A percentile compares a stretch with the other conserved stretches of the same genome.
phyloP scores from a whole-genome alignment of 2,888 invertebrate genomes.

The Xiphydria camelus region DNA sequence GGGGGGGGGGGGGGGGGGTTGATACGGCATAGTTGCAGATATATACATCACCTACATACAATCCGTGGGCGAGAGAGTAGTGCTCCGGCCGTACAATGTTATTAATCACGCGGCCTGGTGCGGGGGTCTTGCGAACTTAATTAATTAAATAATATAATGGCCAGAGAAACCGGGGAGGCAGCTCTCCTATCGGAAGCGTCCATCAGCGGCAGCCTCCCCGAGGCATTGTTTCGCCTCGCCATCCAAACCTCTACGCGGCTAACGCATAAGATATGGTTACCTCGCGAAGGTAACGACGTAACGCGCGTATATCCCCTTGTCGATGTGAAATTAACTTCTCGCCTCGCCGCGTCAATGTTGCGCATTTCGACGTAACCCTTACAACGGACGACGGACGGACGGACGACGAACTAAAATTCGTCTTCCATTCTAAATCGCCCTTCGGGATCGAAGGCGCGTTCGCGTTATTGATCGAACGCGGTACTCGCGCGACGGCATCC shows the following conservation, averaged over 20 bases:
- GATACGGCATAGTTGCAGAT: background rate
- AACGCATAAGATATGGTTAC: constrained; percentile 37
- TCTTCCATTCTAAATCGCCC: too few relatives aligned
- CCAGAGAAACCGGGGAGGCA: constrained; percentile 27
- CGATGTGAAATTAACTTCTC: too few relatives aligned
- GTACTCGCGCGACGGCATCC: too few relatives aligned
- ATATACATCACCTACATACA: background rate
- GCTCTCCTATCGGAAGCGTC: constrained; percentile 51
- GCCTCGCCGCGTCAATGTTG: background rate
- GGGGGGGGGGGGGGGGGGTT: background rate
- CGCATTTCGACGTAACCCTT: background rate
- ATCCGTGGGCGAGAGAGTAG: constrained; percentile 36
- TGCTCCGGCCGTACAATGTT: constrained; percentile 36
- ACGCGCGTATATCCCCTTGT: constrained; percentile 10
- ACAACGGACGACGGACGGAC: background rate
- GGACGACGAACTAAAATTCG: constrained; percentile 5
- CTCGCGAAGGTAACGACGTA: constrained; percentile 28
- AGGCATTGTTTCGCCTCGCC: constrained; percentile 49
- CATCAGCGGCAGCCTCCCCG: constrained; percentile 49
- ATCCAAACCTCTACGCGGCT: constrained; percentile 40
- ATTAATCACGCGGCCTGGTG: constrained; percentile 46
- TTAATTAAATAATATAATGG: constrained; percentile 54
- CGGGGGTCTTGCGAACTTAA: constrained; percentile 47
- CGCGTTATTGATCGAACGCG: constrained; percentile 4
- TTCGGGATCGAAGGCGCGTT: too few relatives aligned